These are phyloP conservation scores for Prenolepis imparis DNA, from an alignment of 2,888 invertebrate species.

Conservation along the genomic window DNA sequence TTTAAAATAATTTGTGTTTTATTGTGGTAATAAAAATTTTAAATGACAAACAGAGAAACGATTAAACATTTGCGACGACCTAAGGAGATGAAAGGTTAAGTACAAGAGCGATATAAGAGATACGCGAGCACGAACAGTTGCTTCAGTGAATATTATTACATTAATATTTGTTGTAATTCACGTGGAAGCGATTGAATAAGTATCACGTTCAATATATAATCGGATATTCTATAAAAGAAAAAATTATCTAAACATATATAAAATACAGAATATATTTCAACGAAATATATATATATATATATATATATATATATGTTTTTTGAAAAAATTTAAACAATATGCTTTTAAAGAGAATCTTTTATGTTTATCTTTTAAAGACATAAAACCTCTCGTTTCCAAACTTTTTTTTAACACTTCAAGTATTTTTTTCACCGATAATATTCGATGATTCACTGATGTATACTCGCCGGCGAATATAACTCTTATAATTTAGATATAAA, in stretches of 20 bases:
- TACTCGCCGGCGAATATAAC: not conserved
- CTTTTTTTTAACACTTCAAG: not conserved
- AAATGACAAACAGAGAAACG: not conserved
- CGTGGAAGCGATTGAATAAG: not conserved
- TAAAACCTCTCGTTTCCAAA: not conserved
- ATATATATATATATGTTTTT: too few relatives aligned
- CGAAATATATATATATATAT: too few relatives aligned
- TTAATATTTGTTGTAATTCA: conserved; percentile 4
- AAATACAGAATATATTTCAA: conserved; percentile 16
- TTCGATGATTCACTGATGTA: conserved; percentile 12
- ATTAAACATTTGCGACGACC: not conserved
- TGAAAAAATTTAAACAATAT: not conserved
- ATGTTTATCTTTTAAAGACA: not conserved
- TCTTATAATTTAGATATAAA: conserved; percentile 10
- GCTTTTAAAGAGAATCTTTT: not conserved
- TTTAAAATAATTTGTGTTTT: conserved; percentile 15
- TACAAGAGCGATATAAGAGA: not conserved
- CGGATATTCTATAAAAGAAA: not conserved
- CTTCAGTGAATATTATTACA: not conserved
- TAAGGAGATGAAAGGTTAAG: conserved; percentile 25
- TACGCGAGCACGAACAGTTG: not conserved
- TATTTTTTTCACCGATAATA: not conserved
- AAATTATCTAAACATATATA: not conserved
- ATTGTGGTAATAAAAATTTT: not conserved
- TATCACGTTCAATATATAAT: not conserved